These are phyloP conservation scores for Indri indri DNA, from an alignment of 2,113 vertebrate species.

Conservation along the genomic window DNA sequence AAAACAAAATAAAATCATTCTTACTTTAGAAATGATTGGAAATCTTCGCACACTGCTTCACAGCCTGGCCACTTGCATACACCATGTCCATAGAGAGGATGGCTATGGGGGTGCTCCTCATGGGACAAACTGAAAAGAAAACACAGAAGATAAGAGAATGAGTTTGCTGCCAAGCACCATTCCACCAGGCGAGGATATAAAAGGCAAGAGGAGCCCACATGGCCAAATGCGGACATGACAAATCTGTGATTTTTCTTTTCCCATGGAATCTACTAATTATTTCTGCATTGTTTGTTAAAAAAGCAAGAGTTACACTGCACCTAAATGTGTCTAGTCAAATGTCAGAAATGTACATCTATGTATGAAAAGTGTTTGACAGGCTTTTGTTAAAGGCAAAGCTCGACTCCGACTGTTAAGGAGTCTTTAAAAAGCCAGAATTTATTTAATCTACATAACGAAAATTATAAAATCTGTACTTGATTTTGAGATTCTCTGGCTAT, in stretches of 20 bases:
- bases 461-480: constrained; percentile 12
- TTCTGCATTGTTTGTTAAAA: constrained; percentile 66
- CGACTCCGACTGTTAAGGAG: neutral
- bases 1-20: constrained; percentile 74
- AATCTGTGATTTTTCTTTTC: neutral
- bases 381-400: constrained; percentile 66
- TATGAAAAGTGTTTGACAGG: constrained; percentile 71
- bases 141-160: constrained; percentile 42
- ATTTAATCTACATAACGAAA: neutral
- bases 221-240: neutral
- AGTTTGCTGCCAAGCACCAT: neutral
- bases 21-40: constrained; percentile 99
- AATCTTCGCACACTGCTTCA: constrained; percentile 97
- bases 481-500: constrained; percentile 48
- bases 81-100: constrained; percentile 97
- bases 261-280: neutral
- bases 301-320: constrained; percentile 4
- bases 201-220: neutral
- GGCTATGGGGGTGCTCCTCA: constrained; percentile 93
- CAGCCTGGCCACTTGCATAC: constrained; percentile 99
- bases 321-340: constrained; percentile 66
- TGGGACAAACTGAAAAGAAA: constrained; percentile 87
- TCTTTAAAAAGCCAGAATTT: neutral
- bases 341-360: constrained; percentile 26
- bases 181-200: neutral